Conservation (phyloP, 2,797 vertebrate species). For the Trichosurus vulpecula region DNA sequence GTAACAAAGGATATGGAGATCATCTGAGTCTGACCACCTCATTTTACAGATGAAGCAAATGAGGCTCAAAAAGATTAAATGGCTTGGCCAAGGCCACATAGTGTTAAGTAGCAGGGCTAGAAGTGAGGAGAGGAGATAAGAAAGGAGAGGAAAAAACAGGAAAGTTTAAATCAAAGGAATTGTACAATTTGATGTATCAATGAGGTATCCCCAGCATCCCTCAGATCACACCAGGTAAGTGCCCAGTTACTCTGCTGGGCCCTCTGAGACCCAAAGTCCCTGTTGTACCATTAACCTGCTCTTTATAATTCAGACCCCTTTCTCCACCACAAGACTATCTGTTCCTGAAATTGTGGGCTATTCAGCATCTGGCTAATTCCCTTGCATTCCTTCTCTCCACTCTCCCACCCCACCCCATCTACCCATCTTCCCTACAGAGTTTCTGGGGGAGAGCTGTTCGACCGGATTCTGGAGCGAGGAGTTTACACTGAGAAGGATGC, state of each 20-base stretch:
- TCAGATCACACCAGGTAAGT: neutral
- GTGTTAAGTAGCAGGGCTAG: neutral
- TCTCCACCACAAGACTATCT: neutral
- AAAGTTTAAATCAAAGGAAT: neutral
- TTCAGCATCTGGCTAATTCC: neutral
- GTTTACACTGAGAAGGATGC: slow-evolving; percentile 96
- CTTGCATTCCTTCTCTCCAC: neutral
- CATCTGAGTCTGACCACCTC: neutral
- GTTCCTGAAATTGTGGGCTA: neutral
- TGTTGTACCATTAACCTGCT: neutral
- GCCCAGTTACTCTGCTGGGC: neutral
- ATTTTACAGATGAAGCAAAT: neutral
- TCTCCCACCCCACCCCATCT: neutral
- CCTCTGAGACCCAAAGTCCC: neutral
- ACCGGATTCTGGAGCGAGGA: slow-evolving; percentile 93
- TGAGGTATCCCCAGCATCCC: neutral
- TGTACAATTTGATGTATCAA: neutral
- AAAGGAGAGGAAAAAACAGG: neutral
- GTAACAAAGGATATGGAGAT: neutral
- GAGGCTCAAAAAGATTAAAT: neutral
- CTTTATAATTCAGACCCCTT: neutral
- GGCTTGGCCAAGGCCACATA: neutral
- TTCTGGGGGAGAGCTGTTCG: slow-evolving; percentile 95
- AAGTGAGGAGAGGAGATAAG: too few species aligned
- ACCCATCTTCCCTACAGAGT: slow-evolving; percentile 84